Evolutionary conservation across 2,113 vertebrate species (phyloP).

Genomic region (Crocuta crocuta): DNA sequence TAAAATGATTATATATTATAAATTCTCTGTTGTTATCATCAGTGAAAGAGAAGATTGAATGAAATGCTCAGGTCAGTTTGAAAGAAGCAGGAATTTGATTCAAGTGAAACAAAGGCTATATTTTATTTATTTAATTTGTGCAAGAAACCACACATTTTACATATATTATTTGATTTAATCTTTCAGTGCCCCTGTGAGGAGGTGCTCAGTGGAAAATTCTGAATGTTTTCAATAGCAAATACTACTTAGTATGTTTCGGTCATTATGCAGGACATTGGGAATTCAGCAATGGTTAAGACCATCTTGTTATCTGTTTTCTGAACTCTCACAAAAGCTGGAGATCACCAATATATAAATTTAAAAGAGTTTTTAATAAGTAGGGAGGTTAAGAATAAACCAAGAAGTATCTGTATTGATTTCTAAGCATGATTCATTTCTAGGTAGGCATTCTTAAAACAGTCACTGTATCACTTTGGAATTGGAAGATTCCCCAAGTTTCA

Average conservation of each 20-base stretch:
- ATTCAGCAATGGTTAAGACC: neutral
- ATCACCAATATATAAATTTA: neutral
- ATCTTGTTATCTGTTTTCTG: neutral
- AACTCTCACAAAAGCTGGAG: neutral
- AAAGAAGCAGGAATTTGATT: slow-evolving; percentile 34
- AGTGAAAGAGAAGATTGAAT: slow-evolving; percentile 7
- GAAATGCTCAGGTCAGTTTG: neutral
- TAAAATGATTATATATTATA: slow-evolving; percentile 18
- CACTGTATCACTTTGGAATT: neutral
- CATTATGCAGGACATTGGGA: neutral
- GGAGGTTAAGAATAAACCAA: slow-evolving; percentile 29
- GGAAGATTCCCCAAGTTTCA: slow-evolving; percentile 10
- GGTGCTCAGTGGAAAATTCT: neutral
- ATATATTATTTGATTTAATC: neutral
- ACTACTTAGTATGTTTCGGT: neutral
- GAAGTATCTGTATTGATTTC: slow-evolving; percentile 3
- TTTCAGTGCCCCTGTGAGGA: neutral
- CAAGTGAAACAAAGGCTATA: neutral
- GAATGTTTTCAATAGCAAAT: neutral
- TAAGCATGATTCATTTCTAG: neutral
- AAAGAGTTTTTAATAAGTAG: slow-evolving; percentile 21
- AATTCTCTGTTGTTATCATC: slow-evolving; percentile 7
- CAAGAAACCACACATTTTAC: neutral
- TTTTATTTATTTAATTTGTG: neutral
- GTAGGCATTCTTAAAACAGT: slow-evolving; percentile 13